Base-by-base conservation (phyloP, 2,888 invertebrate genomes). In the Microctonus brassicae region DNA sequence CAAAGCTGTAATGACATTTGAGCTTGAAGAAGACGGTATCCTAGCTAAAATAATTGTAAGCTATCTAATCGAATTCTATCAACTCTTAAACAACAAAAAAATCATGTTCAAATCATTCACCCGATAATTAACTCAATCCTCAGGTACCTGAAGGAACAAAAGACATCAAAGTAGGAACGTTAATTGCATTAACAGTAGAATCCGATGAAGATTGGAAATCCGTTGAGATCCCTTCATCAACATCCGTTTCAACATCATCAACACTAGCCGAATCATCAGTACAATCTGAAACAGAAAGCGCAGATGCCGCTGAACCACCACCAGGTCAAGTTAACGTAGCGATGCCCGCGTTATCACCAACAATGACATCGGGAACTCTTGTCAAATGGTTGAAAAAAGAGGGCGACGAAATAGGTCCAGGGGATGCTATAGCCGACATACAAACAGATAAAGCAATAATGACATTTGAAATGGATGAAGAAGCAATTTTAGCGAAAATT, bases 401-500 rank as follows among this genome's bases (percentile, higher is more conserved):
- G 87, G 92, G 92, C 65, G 90, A 90, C 47, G 76, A 81, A 53
- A 85, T 91, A 70, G 77, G 84, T 62, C 88, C 92, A 20, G 92
- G 92, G 11, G 92, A 93, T 84, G 89, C 91, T 4, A 78, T 93
- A 6, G 92, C 92, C 81, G 92, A 92, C 72, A 91, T 92, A 77
- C 91, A 92, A 83, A 92, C 92, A 0, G 92, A 92, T 81, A 92
- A 92, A 84, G 91, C 92, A 66, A 89, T 91, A 0, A 90, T 92
- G 81, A 87, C 90, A 6, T 88, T 92, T 79, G 92, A 92, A 81
- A 86, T 87, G 61, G 92, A 92, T 74, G 92, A 92, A 58, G 91
- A 91, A 76, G 91, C 90, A 11, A 86, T 90, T 61, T 80, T 92
- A 63, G 91, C 91, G 0, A 92, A 91, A 84, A 91, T 92, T 79